Base-by-base conservation (phyloP, 2,113 vertebrate species). In the Festucalex cinctus region DNA sequence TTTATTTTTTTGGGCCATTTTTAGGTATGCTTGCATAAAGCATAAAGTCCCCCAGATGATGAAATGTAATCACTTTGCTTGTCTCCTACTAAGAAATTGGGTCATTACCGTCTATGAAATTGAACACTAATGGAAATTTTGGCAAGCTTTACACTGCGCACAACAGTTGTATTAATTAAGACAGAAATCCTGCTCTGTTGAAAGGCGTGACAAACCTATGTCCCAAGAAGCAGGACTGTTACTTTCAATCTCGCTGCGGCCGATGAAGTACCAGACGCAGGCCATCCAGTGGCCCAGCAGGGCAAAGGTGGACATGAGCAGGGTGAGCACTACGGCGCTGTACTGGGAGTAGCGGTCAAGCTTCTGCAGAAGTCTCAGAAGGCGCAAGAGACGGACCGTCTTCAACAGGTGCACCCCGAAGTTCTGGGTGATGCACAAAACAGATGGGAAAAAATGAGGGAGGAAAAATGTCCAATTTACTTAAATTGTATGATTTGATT, bases 261-360 rank as follows among this genome's bases (percentile, higher is more conserved):
- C 93, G 20, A 94, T 94, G 78, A 92, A 88, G 85, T 92, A 94
- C 93, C 93, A 94, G 68, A 93, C 88, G 16, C 93, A 94, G 20
- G 92, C 93, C 92, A 93, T 94, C 93, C 93, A 94, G 70, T 94
- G 93, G 26, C 87, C 93, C 56, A 94, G 87, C 72, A 94, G 76
- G 48, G 87, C 92, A 54, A 94, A 94, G 9, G 93, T 94, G 58
- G 92, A 93, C 93, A 94, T 94, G 79, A 94, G 93, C 70, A 94
- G 77, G 0, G 93, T 94, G 54, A 94, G 90, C 36, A 94, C 93
- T 73, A 94, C 92, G 0, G 93, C 91, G 43, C 93, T 94, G 88
- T 94, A 94, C 85, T 94, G 92, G 0, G 93, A 94, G 82, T 94
- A 94, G 1, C 93, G 91, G 41, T 94, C 93, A 82, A 94, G 85